Percentiles rank a stretch among this genome's conserved stretches.
phyloP scores from a whole-genome alignment of 2,888 invertebrate genomes.

The Thumatha senex region DNA sequence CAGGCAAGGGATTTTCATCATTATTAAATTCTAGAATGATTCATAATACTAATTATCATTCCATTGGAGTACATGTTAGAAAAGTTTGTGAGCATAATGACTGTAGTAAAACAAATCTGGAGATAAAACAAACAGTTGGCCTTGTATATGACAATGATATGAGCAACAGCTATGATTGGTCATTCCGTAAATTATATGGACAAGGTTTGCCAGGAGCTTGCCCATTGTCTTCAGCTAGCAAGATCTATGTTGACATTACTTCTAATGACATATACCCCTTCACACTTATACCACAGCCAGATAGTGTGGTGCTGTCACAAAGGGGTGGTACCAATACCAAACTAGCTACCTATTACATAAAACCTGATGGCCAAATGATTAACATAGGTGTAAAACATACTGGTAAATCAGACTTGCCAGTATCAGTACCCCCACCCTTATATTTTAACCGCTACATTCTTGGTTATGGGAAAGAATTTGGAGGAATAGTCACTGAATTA shows the following conservation, averaged over 20 bases:
- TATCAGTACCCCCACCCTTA: constrained; percentile 85
- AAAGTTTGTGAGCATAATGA: constrained; percentile 87
- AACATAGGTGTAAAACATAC: constrained; percentile 87
- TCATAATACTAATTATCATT: constrained; percentile 97
- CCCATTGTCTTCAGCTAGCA: constrained; percentile 90
- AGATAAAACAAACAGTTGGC: constrained; percentile 93
- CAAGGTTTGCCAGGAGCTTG: constrained; percentile 92
- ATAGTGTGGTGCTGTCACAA: constrained; percentile 80
- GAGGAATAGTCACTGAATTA: constrained; percentile 93
- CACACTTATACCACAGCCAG: constrained; percentile 85
- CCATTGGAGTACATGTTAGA: constrained; percentile 92
- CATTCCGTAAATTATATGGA: constrained; percentile 93
- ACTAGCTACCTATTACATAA: constrained; percentile 89
- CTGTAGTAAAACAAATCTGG: constrained; percentile 86
- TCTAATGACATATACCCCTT: constrained; percentile 85
- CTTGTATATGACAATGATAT: constrained; percentile 93
- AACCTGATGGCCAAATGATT: constrained; percentile 81
- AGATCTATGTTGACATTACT: constrained; percentile 91
- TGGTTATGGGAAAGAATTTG: constrained; percentile 96
- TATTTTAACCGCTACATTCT: constrained; percentile 92
- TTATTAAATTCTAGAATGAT: constrained; percentile 95
- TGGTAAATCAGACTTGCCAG: constrained; percentile 69
- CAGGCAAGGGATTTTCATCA: constrained; percentile 93
- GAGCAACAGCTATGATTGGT: constrained; percentile 90
- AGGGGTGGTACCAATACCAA: constrained; percentile 87